Evolutionary conservation across 1,140 invertebrate genomes (phyloP).

Genomic region (Agrilus planipennis): DNA sequence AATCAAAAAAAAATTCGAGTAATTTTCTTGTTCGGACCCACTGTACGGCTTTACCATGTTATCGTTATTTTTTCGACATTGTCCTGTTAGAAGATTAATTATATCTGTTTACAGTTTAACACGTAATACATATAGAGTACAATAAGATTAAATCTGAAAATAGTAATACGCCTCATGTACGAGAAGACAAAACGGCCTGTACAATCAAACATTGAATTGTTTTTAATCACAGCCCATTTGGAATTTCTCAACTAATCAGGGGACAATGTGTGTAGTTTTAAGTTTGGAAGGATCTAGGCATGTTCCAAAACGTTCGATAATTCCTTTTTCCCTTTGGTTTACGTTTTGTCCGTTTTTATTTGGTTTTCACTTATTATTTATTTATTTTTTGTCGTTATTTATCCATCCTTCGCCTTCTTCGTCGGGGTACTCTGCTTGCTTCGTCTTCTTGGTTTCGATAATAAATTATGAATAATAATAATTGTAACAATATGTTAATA

Average conservation of each 20-base stretch:
- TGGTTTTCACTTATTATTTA: too few relatives aligned
- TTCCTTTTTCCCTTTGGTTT: too few relatives aligned
- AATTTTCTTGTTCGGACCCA: constrained; percentile 2
- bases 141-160: constrained; percentile 33
- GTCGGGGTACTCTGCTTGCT: too few relatives aligned
- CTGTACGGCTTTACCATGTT: background rate
- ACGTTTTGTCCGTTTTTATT: too few relatives aligned
- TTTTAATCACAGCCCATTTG: constrained; percentile 59
- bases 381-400: too few relatives aligned
- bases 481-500: too few relatives aligned
- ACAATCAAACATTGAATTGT: constrained; percentile 51
- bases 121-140: constrained; percentile 33
- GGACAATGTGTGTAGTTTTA: constrained; percentile 12
- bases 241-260: constrained; percentile 41
- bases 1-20: too few relatives aligned
- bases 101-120: constrained; percentile 27
- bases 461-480: too few relatives aligned
- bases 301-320: constrained; percentile 2
- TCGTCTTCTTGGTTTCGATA: too few relatives aligned
- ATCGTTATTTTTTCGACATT: too few relatives aligned
- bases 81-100: too few relatives aligned
- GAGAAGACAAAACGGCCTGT: constrained; percentile 49
- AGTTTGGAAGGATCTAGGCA: constrained; percentile 2
- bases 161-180: constrained; percentile 31
- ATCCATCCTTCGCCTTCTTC: too few relatives aligned